Evolutionary conservation across 1,140 invertebrate species (phyloP), one percentile per base, ranked within the genome.

Genomic region (Pygmarrhopalites habei): DNA sequence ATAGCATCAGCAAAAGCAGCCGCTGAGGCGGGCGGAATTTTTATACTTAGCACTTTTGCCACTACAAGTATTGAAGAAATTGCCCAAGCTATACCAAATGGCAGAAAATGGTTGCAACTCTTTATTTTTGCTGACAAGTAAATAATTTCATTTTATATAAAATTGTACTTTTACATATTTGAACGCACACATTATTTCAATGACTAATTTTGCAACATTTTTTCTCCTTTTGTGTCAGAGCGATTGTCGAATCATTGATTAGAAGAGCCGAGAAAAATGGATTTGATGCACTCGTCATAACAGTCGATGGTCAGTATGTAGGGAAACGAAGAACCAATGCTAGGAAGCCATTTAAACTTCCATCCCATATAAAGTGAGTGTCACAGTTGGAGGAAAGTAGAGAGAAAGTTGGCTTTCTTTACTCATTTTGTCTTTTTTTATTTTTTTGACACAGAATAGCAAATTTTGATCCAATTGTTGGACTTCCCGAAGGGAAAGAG

Each of bases 261-360:
- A 70, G 76, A 64, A 80, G 92, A 69, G 92, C 90, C 1, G 91
- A 95, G 75, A 81, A 78, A 59, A 83, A 85, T 17, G 91, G 89
- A 23, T 96, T 86, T 72, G 63, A 68, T 49, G 67, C 67, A 19
- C 47, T 68, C 5, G 67, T 68, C 0, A 17, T 68, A 1, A 68
- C 67, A 0, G 47, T 65, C 0, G 67, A 68, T 30, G 60, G 90
- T 1, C 90, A 91, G 0, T 72, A 87, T 2, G 90, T 94, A 75
- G 94, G 93, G 1, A 78, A 86, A 21, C 77, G 92, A 51, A 79
- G 86, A 43, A 84, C 83, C 0, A 92, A 95, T 77, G 75, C 86
- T 1, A 82, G 84, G 64, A 95, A 95, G 74, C 86, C 87, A 74
- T 96, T 96, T 75, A 75, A 80, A 35, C 74, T 96, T n/a, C 92